Conservation (phyloP, 2,113 vertebrate genomes). For the Ursus arctos region DNA sequence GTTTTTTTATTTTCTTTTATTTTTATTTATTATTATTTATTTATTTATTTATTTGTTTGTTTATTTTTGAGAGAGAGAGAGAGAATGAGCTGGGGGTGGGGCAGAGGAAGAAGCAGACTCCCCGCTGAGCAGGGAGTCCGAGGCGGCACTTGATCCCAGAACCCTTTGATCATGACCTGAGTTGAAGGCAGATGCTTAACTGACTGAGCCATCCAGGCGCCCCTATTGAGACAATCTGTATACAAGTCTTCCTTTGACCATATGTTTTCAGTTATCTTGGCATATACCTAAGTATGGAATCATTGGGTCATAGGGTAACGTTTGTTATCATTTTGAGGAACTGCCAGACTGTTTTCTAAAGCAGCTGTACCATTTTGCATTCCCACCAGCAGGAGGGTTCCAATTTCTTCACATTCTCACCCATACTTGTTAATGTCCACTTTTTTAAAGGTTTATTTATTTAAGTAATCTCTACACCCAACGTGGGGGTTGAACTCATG, state of each 20-base stretch:
- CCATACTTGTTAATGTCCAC: neutral
- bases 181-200: too few relatives aligned
- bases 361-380: neutral
- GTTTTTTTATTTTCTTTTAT: too few relatives aligned
- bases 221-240: neutral
- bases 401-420: neutral
- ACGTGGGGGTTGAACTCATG: too few relatives aligned
- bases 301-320: neutral
- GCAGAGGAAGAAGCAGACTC: neutral
- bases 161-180: neutral
- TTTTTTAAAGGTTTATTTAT: too few relatives aligned
- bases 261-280: neutral
- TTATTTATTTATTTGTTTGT: neutral
- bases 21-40: neutral
- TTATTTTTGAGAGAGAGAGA: neutral
- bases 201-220: too few relatives aligned
- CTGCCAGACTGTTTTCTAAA: neutral
- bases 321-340: neutral
- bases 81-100: neutral
- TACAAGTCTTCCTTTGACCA: neutral
- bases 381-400: neutral
- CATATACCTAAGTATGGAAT: neutral
- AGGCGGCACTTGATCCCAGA: neutral
- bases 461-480: too few relatives aligned
- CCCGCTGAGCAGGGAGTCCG: neutral